phyloP scores from a whole-genome alignment of 2,888 invertebrate genomes.

The Tiliacea aurago region DNA sequence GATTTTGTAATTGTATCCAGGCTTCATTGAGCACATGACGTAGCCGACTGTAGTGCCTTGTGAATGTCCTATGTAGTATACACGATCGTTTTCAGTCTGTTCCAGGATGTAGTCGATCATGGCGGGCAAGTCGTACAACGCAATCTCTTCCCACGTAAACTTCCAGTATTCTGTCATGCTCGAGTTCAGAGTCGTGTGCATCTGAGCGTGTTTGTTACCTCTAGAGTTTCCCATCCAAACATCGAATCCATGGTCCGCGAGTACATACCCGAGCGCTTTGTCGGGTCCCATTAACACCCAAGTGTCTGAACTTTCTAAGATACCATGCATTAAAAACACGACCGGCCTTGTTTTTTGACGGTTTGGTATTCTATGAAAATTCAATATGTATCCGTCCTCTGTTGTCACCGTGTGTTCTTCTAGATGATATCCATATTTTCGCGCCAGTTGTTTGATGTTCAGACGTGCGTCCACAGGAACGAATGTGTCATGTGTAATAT shows the following conservation, averaged over 20 bases:
- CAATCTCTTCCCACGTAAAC: constrained; percentile 94
- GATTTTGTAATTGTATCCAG: constrained; percentile 90
- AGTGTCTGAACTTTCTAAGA: constrained; percentile 88
- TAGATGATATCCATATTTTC: constrained; percentile 75
- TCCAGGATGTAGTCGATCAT: constrained; percentile 92
- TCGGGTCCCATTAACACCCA: constrained; percentile 91
- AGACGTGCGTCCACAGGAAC: constrained; percentile 73
- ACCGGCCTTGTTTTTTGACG: constrained; percentile 74
- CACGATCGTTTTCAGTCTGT: constrained; percentile 82
- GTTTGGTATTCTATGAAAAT: constrained; percentile 77
- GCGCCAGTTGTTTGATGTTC: constrained; percentile 72
- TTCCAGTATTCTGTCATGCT: constrained; percentile 78
- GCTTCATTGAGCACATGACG: constrained; percentile 88
- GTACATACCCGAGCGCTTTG: constrained; percentile 91
- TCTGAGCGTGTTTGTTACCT: constrained; percentile 91
- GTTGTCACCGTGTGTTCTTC: constrained; percentile 78
- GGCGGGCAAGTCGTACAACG: constrained; percentile 92
- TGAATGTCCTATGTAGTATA: constrained; percentile 94
- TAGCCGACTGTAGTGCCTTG: constrained; percentile 92
- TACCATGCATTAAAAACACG: constrained; percentile 94
- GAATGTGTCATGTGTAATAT: constrained; percentile 13
- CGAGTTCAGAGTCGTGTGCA: constrained; percentile 71
- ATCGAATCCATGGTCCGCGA: constrained; percentile 92
- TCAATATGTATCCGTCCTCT: constrained; percentile 80
- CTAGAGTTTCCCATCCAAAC: constrained; percentile 96